These are phyloP conservation scores for Lates japonicus DNA, from an alignment of 2,797 vertebrate genomes.

Conservation along the genomic window DNA sequence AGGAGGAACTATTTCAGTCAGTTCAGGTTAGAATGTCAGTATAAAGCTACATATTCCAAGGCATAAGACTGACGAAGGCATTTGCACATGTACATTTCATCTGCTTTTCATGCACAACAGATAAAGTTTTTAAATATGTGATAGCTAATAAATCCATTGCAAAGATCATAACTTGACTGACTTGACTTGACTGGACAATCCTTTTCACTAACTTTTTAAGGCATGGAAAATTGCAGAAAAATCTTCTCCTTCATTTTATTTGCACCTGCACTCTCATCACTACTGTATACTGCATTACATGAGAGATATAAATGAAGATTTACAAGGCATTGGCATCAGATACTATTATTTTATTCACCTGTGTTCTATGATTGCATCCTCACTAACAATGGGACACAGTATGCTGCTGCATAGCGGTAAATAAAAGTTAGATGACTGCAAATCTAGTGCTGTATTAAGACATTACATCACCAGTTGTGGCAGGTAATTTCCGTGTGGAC, in stretches of 20 bases:
- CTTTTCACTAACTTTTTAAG: not conserved
- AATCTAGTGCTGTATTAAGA: constrained; percentile 21
- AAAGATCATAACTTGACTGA: not conserved
- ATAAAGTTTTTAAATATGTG: not conserved
- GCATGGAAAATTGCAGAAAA: not conserved
- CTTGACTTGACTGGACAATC: not conserved
- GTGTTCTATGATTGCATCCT: not conserved
- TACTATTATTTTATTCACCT: not conserved
- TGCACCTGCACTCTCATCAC: not conserved
- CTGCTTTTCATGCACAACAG: not conserved
- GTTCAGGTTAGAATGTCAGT: not conserved
- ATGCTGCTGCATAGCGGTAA: not conserved
- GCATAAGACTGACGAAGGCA: too few relatives aligned
- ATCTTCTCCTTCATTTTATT: not conserved
- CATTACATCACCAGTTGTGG: constrained; percentile 24
- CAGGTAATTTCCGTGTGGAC: constrained; percentile 17
- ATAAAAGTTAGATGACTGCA: not conserved
- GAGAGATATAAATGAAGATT: not conserved
- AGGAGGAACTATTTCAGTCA: not conserved
- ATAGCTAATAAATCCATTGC: not conserved
- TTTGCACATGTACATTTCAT: not conserved
- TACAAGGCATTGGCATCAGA: not conserved
- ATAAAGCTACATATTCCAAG: not conserved
- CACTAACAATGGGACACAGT: not conserved
- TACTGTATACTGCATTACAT: not conserved